phyloP scores from a whole-genome alignment of 2,888 invertebrate species.

The Yponomeuta evonymella region DNA sequence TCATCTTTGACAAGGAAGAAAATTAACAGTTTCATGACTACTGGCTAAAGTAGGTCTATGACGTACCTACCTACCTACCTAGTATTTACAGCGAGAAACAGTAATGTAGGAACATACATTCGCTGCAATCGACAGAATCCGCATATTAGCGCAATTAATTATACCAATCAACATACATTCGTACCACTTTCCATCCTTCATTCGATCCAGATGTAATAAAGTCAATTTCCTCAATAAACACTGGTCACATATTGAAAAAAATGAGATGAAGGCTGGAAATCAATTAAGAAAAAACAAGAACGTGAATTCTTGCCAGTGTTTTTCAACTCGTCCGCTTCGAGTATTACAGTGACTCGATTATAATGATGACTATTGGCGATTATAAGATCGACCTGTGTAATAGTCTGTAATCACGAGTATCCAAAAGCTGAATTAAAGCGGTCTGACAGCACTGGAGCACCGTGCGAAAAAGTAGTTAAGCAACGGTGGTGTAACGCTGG shows the following conservation, averaged over 20 bases:
- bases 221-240: neutral
- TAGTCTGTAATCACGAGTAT: neutral
- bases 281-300: neutral
- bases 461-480: slow-evolving; percentile 57
- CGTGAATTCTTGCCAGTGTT: neutral
- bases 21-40: no score
- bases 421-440: neutral
- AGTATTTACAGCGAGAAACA: neutral
- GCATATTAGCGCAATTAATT: neutral
- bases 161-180: neutral
- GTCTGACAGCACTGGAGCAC: slow-evolving; percentile 26
- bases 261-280: neutral
- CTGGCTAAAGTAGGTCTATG: no score
- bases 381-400: neutral
- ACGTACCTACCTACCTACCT: no score
- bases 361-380: neutral
- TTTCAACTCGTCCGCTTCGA: neutral
- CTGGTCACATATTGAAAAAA: neutral
- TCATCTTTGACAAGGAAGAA: no score
- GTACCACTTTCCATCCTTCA: slow-evolving; percentile 1
- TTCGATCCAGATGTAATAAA: neutral
- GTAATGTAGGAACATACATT: neutral
- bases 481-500: slow-evolving; percentile 50
- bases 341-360: neutral
- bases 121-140: neutral